Evolutionary conservation across 23 tunicate genomes (phyloP).

Genomic region (Pegea sp.): DNA sequence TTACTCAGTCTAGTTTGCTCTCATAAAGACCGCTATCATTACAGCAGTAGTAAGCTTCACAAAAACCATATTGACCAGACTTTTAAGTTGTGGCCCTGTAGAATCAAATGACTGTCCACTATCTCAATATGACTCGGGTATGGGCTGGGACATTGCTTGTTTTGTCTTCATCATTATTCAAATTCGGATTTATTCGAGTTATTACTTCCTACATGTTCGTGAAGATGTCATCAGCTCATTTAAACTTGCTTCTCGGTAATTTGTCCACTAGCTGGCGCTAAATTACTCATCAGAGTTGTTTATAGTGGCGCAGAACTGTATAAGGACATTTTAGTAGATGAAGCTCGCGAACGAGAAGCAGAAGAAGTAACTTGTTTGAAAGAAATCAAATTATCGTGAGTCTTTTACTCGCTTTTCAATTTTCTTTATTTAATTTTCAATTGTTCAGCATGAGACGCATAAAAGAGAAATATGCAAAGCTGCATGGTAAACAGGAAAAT

Average conservation of each 20-base stretch:
- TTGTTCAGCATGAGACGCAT: slow-evolving; percentile 37
- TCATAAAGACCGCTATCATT: slow-evolving; percentile 14
- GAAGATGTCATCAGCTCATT: slow-evolving; percentile 53
- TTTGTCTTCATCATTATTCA: slow-evolving; percentile 63
- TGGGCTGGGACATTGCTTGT: slow-evolving; percentile 74
- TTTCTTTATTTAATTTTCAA: neutral
- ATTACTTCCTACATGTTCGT: slow-evolving; percentile 74
- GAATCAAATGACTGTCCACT: slow-evolving; percentile 11
- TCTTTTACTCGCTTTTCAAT: neutral
- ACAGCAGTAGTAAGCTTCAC: neutral
- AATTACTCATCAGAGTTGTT: neutral
- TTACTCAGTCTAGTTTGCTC: slow-evolving; percentile 55
- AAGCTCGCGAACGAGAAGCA: slow-evolving; percentile 20
- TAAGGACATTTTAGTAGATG: slow-evolving; percentile 26
- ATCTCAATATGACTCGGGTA: slow-evolving; percentile 31
- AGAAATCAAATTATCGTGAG: slow-evolving; percentile 30
- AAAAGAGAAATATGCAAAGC: slow-evolving; percentile 11
- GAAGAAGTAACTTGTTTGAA: slow-evolving; percentile 12
- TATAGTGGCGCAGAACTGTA: slow-evolving; percentile 70
- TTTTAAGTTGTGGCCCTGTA: too few species aligned
- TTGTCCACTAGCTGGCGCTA: neutral
- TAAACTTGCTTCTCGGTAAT: slow-evolving; percentile 40
- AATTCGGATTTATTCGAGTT: slow-evolving; percentile 52
- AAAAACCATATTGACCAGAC: neutral
- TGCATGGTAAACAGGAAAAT: slow-evolving; percentile 5